These are phyloP conservation scores for Aphidius colemani DNA, from an alignment of 2,888 invertebrate genomes.

Conservation along the genomic window DNA sequence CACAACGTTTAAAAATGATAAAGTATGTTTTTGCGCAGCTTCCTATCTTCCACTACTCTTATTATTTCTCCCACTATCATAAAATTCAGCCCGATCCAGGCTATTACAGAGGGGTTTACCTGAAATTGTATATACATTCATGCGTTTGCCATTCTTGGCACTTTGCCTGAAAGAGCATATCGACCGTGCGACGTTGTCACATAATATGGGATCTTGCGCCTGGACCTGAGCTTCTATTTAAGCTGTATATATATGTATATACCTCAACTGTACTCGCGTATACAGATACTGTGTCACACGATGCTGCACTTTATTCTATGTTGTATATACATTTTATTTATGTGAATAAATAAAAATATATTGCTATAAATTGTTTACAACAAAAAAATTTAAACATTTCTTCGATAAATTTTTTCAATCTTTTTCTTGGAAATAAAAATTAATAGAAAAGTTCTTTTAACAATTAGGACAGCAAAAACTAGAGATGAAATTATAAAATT, in stretches of 20 bases:
- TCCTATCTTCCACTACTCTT: constrained; percentile 42
- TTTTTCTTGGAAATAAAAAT: no score
- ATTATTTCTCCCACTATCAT: constrained; percentile 32
- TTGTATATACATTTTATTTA: neutral
- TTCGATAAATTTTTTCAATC: no score
- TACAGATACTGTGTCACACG: constrained; percentile 43
- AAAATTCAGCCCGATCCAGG: constrained; percentile 47
- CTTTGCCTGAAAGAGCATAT: constrained; percentile 61
- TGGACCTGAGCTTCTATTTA: constrained; percentile 40
- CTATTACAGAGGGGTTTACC: constrained; percentile 39
- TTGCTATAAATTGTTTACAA: constrained; percentile 1
- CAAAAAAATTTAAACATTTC: no score
- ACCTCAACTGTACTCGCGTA: constrained; percentile 21
- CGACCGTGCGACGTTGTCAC: constrained; percentile 60
- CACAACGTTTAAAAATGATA: constrained; percentile 31
- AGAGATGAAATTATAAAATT: no score
- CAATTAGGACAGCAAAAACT: no score
- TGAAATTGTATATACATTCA: constrained; percentile 49
- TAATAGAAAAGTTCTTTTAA: no score
- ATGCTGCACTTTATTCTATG: constrained; percentile 32
- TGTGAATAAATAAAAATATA: neutral
- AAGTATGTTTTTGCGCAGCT: constrained; percentile 55
- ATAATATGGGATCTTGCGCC: constrained; percentile 47
- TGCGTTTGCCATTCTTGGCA: constrained; percentile 60
- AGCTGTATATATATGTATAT: constrained; percentile 32